These are phyloP conservation scores for Drosophila nr. perissopoda DNA, from an alignment of 2,888 invertebrate species.

Conservation along the genomic window DNA sequence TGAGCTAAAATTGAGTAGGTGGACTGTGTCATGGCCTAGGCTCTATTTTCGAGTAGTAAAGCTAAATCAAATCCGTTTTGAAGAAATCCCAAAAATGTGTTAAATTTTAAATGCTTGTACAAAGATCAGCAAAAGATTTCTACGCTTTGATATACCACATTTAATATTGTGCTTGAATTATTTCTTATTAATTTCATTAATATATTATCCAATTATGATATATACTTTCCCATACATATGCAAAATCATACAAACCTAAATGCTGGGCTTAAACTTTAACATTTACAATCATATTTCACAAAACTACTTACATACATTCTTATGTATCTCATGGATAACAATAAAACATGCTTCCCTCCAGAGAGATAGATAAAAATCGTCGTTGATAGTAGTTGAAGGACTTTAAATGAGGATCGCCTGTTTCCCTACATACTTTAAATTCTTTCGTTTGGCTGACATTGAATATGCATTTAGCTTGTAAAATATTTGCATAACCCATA, in stretches of 20 bases:
- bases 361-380: neutral
- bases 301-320: neutral
- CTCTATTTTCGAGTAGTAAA: neutral
- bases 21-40: neutral
- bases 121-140: neutral
- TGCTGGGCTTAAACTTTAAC: neutral
- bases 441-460: conserved; percentile 2
- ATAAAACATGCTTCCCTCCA: neutral
- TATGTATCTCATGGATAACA: neutral
- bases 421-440: neutral
- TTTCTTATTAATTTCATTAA: neutral
- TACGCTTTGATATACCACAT: neutral
- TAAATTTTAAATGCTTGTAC: neutral
- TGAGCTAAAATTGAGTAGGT: conserved; percentile 83
- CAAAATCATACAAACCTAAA: neutral
- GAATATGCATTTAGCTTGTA: conserved; percentile 1
- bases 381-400: neutral
- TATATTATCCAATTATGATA: neutral
- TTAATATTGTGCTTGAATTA: neutral
- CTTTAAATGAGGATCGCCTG: neutral
- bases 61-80: neutral
- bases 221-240: neutral
- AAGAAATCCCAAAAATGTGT: neutral
- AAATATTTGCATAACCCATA: conserved; percentile 1
- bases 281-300: neutral